Conservation (phyloP, 2,113 vertebrate genomes). For the Pogona vitticeps region DNA sequence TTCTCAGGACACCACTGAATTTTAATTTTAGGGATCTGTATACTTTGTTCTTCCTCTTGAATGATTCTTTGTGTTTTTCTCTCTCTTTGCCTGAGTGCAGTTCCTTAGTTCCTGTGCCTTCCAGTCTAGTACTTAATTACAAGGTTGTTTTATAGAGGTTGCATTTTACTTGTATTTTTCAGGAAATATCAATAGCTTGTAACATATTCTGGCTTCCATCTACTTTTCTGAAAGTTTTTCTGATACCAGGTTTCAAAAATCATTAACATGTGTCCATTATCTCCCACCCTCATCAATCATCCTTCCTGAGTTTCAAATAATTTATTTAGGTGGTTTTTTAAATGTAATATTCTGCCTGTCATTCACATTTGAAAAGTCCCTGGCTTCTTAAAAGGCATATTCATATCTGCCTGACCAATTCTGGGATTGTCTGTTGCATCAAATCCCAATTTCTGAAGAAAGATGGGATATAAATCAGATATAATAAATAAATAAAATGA, state of each 20-base stretch:
- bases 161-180: background rate
- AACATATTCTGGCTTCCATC: background rate
- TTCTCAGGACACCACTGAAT: conserved; percentile 1
- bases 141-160: too few relatives aligned
- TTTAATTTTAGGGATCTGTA: too few relatives aligned
- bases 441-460: background rate
- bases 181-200: background rate
- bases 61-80: too few relatives aligned
- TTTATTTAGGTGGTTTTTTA: background rate
- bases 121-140: too few relatives aligned
- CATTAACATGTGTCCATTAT: background rate
- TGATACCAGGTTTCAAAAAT: background rate
- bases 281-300: background rate
- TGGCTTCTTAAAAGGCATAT: background rate
- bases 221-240: background rate
- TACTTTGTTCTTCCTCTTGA: too few relatives aligned
- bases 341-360: background rate
- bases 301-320: background rate
- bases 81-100: too few relatives aligned
- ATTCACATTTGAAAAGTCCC: background rate
- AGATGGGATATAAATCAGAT: background rate
- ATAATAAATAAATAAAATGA: too few relatives aligned
- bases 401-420: background rate
- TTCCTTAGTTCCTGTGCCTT: too few relatives aligned
- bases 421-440: background rate